phyloP scores from a whole-genome alignment of 2,888 invertebrate genomes.

The Thymelicus acteon region DNA sequence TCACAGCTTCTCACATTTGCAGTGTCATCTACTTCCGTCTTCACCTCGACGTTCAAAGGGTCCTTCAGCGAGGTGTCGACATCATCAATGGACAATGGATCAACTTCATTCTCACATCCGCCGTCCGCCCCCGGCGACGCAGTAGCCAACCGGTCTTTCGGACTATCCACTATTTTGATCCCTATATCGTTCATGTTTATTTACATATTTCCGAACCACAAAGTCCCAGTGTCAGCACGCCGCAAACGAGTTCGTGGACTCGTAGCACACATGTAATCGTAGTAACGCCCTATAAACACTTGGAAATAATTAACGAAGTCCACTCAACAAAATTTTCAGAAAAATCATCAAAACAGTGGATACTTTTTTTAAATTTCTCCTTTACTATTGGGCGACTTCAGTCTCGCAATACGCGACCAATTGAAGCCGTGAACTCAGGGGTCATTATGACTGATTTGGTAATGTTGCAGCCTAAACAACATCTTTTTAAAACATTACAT shows the following conservation, averaged over 20 bases:
- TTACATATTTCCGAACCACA: conserved; percentile 80
- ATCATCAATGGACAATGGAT: conserved; percentile 73
- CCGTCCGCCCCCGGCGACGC: conserved; percentile 61
- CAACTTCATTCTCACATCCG: conserved; percentile 66
- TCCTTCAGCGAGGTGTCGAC: conserved; percentile 54
- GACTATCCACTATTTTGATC: conserved; percentile 77
- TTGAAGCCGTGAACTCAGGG: conserved; percentile 73
- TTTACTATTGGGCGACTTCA: conserved; percentile 72
- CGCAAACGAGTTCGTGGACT: conserved; percentile 74
- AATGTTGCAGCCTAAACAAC: conserved; percentile 42
- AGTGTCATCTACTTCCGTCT: conserved; percentile 50
- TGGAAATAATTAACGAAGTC: conserved; percentile 38
- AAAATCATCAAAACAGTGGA: conserved; percentile 50
- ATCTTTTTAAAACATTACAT: conserved; percentile 44
- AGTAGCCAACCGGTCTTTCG: conserved; percentile 63
- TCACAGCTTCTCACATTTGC: conserved; percentile 71
- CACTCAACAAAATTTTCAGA: conserved; percentile 39
- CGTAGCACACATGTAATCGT: conserved; percentile 65
- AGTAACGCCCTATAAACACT: conserved; percentile 39
- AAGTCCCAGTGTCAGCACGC: conserved; percentile 76
- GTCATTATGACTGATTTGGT: conserved; percentile 64
- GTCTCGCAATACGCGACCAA: conserved; percentile 61
- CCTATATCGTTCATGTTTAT: conserved; percentile 84
- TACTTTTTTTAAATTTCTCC: conserved; percentile 64
- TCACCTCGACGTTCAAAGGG: conserved; percentile 44